A percentile compares a stretch with the other conserved stretches of the same genome.
Evolutionary conservation across 2,797 vertebrate genomes (phyloP).

Genomic region (Diglossa cyanea): DNA sequence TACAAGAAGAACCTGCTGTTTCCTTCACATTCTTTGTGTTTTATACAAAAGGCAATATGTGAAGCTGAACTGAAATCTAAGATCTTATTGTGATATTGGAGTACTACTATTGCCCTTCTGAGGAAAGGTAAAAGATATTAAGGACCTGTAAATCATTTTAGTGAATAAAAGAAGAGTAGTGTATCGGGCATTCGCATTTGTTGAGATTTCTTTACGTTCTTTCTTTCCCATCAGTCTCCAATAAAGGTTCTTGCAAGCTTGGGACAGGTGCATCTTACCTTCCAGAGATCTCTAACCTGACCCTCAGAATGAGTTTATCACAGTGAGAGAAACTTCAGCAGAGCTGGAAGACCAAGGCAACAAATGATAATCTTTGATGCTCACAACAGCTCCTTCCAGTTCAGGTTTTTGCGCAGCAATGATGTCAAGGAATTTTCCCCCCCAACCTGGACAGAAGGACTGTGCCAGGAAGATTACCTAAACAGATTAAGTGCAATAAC

Average conservation of each 20-base stretch:
- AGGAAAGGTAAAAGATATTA: background rate
- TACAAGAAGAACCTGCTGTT: background rate
- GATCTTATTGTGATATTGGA: background rate
- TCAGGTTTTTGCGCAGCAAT: background rate
- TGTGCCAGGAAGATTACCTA: background rate
- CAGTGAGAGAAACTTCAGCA: background rate
- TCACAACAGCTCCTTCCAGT: background rate
- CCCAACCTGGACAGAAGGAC: background rate
- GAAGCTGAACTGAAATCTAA: background rate
- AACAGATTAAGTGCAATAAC: background rate
- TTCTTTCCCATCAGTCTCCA: background rate
- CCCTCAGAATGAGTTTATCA: background rate
- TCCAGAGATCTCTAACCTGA: background rate
- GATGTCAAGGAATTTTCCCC: background rate
- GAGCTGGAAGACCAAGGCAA: background rate
- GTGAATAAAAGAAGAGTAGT: background rate
- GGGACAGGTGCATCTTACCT: background rate
- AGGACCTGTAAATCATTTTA: background rate
- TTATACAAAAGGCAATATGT: background rate
- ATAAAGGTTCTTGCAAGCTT: background rate
- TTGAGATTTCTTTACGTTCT: background rate
- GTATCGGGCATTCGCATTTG: background rate
- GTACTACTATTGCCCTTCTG: background rate
- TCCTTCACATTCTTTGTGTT: background rate
- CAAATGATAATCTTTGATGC: background rate